Conservation (phyloP, 1,140 invertebrate genomes). For the Drosophila sucinea region DNA sequence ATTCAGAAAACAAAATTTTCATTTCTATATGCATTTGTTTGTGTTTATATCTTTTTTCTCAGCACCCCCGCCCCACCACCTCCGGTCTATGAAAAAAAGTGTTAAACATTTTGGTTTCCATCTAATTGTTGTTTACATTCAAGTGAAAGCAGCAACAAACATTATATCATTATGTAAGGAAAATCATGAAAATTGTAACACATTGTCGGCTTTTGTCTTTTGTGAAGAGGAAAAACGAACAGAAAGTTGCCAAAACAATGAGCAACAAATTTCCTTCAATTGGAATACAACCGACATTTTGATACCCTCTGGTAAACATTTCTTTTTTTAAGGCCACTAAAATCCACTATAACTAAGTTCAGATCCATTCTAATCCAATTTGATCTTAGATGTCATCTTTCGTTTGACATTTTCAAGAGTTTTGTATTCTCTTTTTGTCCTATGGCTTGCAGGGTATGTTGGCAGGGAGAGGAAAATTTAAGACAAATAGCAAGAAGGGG, state of each 20-base stretch:
- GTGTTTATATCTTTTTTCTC: constrained; percentile 37
- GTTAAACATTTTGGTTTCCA: constrained; percentile 60
- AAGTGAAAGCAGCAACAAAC: constrained; percentile 59
- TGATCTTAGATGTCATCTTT: too few species aligned
- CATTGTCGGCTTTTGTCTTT: constrained; percentile 67
- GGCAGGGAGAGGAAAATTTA: neutral
- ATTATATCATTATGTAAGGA: constrained; percentile 41
- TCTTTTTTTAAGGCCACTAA: too few species aligned
- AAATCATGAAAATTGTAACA: constrained; percentile 43
- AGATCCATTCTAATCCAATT: too few species aligned
- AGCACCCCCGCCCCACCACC: too few species aligned
- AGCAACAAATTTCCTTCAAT: neutral
- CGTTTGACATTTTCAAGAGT: neutral
- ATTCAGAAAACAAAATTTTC: constrained; percentile 23
- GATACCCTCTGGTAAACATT: neutral
- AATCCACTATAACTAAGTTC: too few species aligned
- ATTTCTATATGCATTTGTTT: constrained; percentile 54
- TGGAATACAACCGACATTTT: neutral
- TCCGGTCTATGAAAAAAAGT: constrained; percentile 44
- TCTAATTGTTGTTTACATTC: constrained; percentile 73
- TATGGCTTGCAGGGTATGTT: neutral
- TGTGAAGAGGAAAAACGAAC: constrained; percentile 11
- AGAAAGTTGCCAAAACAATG: constrained; percentile 61
- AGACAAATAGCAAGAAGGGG: neutral
- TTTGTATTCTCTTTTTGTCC: neutral